A percentile compares a stretch with the other conserved stretches of the same genome.
phyloP scores from a whole-genome alignment of 2,797 vertebrate species.

The Lepus oiostolus region DNA sequence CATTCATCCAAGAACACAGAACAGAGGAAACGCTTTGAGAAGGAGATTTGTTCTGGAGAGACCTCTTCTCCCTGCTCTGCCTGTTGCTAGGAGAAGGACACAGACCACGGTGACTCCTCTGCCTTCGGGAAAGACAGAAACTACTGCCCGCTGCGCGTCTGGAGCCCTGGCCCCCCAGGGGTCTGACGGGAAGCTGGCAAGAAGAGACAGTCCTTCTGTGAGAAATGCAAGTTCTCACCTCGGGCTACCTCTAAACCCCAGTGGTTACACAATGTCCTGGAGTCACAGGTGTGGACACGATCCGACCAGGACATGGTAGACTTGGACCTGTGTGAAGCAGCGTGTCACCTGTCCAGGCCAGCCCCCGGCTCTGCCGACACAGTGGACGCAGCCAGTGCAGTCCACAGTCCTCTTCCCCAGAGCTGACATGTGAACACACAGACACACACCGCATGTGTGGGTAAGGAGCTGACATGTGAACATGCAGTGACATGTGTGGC shows the following conservation, averaged over 20 bases:
- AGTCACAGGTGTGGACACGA: accelerated
- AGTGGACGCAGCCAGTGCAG: too few relatives aligned
- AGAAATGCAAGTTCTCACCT: background rate
- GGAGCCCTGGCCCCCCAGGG: accelerated
- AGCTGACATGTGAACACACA: too few relatives aligned
- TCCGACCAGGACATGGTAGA: too few relatives aligned
- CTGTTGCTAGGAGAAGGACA: too few relatives aligned
- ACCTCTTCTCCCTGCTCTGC: accelerated
- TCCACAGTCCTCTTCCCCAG: too few relatives aligned
- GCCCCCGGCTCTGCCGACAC: too few relatives aligned
- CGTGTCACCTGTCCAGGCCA: too few relatives aligned
- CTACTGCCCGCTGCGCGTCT: accelerated
- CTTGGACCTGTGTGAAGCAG: too few relatives aligned
- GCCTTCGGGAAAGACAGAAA: background rate
- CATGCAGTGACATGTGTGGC: background rate
- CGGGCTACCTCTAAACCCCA: too few relatives aligned
- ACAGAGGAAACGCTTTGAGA: background rate
- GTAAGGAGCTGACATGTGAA: too few relatives aligned
- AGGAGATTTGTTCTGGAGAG: accelerated
- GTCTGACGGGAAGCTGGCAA: background rate
- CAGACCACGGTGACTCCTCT: accelerated
- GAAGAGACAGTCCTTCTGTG: too few relatives aligned
- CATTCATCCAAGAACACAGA: accelerated
- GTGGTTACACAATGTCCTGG: accelerated
- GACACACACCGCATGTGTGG: too few relatives aligned